These are phyloP conservation scores for Orussus abietinus DNA, from an alignment of 1,140 invertebrate genomes.

Conservation along the genomic window DNA sequence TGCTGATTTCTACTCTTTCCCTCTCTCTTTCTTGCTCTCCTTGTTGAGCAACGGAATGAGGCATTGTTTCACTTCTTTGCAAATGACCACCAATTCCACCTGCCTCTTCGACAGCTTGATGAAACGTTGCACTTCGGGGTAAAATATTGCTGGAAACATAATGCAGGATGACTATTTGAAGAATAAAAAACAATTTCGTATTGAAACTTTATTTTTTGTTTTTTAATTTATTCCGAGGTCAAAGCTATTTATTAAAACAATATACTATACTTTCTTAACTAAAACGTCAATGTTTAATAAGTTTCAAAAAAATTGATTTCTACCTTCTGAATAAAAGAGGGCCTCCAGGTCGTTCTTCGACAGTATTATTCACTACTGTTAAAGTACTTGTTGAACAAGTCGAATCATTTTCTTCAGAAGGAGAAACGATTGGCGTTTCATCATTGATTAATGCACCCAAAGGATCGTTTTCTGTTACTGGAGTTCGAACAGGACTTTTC, in stretches of 20 bases:
- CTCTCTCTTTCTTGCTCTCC: constrained; percentile 48
- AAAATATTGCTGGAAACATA: constrained; percentile 37
- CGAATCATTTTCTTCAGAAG: constrained; percentile 50
- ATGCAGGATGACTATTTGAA: constrained; percentile 4
- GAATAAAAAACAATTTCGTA: constrained; percentile 4
- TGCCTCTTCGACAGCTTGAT: constrained; percentile 42
- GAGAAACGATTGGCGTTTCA: constrained; percentile 50
- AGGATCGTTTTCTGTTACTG: constrained; percentile 87
- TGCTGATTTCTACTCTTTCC: constrained; percentile 45
- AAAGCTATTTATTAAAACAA: too few relatives aligned
- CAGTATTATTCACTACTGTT: constrained; percentile 45
- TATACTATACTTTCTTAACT: too few relatives aligned
- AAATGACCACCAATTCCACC: constrained; percentile 46
- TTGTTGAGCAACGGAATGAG: constrained; percentile 52
- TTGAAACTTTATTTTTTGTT: neutral
- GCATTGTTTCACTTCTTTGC: constrained; percentile 79
- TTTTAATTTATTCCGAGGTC: too few relatives aligned
- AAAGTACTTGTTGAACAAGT: constrained; percentile 52
- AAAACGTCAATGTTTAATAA: neutral
- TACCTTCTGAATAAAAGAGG: constrained; percentile 50
- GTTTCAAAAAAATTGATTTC: neutral
- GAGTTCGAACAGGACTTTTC: constrained; percentile 65
- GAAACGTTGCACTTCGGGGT: constrained; percentile 48
- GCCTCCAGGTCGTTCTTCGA: constrained; percentile 47
- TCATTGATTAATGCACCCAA: constrained; percentile 72